Conservation (phyloP, 2,113 vertebrate species). For the Xiphophorus couchianus region DNA sequence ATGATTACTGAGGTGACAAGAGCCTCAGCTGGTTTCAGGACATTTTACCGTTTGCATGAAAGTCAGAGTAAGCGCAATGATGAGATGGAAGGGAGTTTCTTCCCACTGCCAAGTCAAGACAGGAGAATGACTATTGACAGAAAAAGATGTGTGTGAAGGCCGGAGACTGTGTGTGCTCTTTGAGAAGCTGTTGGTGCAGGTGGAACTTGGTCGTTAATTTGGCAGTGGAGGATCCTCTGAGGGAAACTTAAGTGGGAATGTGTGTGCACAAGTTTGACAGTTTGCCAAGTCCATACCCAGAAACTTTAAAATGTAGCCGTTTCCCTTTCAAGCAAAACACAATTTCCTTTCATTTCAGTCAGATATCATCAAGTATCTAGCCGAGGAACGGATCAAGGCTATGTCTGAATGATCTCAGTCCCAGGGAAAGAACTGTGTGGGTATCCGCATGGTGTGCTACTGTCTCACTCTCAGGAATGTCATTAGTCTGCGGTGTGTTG, state of each 20-base stretch:
- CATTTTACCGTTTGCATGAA: not conserved
- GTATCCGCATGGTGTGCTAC: constrained; percentile 25
- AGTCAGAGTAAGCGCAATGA: constrained; percentile 7
- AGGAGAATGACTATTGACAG: constrained; percentile 7
- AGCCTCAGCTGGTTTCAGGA: constrained; percentile 45
- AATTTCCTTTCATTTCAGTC: constrained; percentile 4
- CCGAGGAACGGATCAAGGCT: constrained; percentile 11
- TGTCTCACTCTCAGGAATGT: constrained; percentile 37
- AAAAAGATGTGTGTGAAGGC: constrained; percentile 3
- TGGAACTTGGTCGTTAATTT: constrained; percentile 53
- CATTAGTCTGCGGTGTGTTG: constrained; percentile 47
- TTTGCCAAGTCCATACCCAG: constrained; percentile 39
- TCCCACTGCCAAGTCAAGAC: constrained; percentile 35
- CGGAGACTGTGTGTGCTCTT: constrained; percentile 33
- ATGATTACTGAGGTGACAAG: constrained; percentile 67
- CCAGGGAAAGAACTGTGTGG: constrained; percentile 11
- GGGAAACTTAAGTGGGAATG: constrained; percentile 6
- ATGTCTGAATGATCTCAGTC: not conserved
- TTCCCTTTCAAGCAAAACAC: not conserved
- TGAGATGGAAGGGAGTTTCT: not conserved
- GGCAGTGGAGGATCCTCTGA: constrained; percentile 39
- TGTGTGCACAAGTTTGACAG: constrained; percentile 6
- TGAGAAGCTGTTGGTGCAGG: constrained; percentile 58
- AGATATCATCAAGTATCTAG: not conserved
- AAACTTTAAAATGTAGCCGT: constrained; percentile 16